phyloP scores from a whole-genome alignment of 2,797 vertebrate species.

The Uromys caudimaculatus region DNA sequence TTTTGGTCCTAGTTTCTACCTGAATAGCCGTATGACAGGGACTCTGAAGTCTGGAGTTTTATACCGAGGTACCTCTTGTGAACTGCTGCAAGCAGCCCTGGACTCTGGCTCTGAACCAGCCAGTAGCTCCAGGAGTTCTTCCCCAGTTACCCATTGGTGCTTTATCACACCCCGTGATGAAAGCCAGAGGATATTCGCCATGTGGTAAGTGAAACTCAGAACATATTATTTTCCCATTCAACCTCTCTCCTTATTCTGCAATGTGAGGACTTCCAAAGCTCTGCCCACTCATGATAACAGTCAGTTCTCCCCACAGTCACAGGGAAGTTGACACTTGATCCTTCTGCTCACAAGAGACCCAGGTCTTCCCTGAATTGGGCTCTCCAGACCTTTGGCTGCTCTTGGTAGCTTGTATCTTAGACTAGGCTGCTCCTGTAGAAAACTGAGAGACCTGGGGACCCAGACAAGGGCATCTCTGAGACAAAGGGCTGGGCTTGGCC shows the following conservation, averaged over 20 bases:
- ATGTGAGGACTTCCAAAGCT: not conserved
- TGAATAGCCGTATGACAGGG: not conserved
- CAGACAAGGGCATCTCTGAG: not conserved
- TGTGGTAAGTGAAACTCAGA: not conserved
- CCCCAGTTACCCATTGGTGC: not conserved
- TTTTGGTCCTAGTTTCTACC: not conserved
- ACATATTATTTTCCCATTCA: not conserved
- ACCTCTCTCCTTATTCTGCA: not conserved
- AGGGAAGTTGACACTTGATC: not conserved
- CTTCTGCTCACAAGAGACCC: not conserved
- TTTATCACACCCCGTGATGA: not conserved
- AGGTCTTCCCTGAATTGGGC: not conserved
- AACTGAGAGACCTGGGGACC: not conserved
- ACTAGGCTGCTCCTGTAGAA: not conserved
- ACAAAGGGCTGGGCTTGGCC: not conserved
- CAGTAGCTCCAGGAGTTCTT: not conserved
- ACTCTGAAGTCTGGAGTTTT: no score
- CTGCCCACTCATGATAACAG: not conserved
- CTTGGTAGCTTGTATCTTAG: not conserved
- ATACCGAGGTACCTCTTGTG: not conserved
- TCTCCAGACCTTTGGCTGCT: not conserved
- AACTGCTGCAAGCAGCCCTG: not conserved
- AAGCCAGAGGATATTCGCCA: not conserved
- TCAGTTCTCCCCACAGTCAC: not conserved
- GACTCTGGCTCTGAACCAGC: not conserved